phyloP scores from a whole-genome alignment of 53 echinoderm and acorn worm species.

The Arbacia lixula region DNA sequence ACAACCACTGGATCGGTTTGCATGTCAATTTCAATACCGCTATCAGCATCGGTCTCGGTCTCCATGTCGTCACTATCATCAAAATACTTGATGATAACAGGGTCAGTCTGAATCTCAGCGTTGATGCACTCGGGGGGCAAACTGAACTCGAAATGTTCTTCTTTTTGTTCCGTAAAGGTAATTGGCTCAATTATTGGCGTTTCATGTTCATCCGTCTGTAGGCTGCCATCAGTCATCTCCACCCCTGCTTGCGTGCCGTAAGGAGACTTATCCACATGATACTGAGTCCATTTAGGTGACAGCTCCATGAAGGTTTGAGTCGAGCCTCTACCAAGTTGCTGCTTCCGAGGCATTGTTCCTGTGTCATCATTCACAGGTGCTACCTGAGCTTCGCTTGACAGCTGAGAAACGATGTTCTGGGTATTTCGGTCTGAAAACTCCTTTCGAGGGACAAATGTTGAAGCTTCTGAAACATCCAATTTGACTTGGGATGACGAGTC shows the following conservation, averaged over 20 bases:
- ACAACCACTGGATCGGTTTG: slow-evolving; percentile 66
- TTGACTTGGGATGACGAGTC: slow-evolving; percentile 8
- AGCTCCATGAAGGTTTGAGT: slow-evolving; percentile 50
- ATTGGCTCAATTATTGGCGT: neutral
- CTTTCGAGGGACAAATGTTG: slow-evolving; percentile 23
- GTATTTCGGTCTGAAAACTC: slow-evolving; percentile 2
- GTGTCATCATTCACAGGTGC: slow-evolving; percentile 3
- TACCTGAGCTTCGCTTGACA: slow-evolving; percentile 8
- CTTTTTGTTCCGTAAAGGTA: neutral
- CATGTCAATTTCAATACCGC: slow-evolving; percentile 67
- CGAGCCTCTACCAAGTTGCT: slow-evolving; percentile 22
- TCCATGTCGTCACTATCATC: slow-evolving; percentile 45
- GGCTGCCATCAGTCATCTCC: neutral
- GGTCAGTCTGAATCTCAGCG: slow-evolving; percentile 74
- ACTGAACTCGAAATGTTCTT: slow-evolving; percentile 1
- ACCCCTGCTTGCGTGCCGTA: slow-evolving; percentile 5
- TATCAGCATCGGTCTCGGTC: slow-evolving; percentile 63
- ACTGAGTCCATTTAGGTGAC: slow-evolving; percentile 45
- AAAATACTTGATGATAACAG: slow-evolving; percentile 72
- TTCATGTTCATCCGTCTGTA: neutral
- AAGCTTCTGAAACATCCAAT: neutral
- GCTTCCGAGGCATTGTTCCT: slow-evolving; percentile 13
- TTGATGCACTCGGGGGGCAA: slow-evolving; percentile 48
- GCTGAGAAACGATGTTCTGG: neutral
- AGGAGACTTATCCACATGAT: slow-evolving; percentile 18